These are phyloP conservation scores for Leptinotarsa juncta DNA, from an alignment of 2,888 invertebrate genomes.

Conservation along the genomic window DNA sequence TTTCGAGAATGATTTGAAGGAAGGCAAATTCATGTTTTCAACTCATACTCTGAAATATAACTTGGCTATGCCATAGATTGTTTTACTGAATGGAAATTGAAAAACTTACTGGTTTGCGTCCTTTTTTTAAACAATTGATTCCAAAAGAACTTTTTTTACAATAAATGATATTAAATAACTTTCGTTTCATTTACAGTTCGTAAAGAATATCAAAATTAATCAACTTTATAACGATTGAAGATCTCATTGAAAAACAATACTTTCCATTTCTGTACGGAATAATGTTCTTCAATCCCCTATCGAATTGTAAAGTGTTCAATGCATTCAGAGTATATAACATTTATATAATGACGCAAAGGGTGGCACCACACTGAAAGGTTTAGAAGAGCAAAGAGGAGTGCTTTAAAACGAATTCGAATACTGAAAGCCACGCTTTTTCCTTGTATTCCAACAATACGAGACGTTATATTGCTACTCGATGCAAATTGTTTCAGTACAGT, in stretches of 20 bases:
- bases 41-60: too few relatives aligned
- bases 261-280: neutral
- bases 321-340: slow-evolving; percentile 54
- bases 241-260: neutral
- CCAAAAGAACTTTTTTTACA: too few relatives aligned
- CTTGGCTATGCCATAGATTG: too few relatives aligned
- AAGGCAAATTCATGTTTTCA: too few relatives aligned
- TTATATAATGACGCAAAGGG: slow-evolving; percentile 60
- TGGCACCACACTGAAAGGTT: slow-evolving; percentile 55
- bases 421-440: slow-evolving; percentile 63
- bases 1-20: too few relatives aligned
- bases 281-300: slow-evolving; percentile 19
- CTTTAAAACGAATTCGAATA: slow-evolving; percentile 59
- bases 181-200: too few relatives aligned
- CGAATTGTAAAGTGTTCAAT: slow-evolving; percentile 35
- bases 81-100: too few relatives aligned
- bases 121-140: too few relatives aligned
- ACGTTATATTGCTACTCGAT: slow-evolving; percentile 58
- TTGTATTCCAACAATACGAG: slow-evolving; percentile 59
- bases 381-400: slow-evolving; percentile 52
- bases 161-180: too few relatives aligned
- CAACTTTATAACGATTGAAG: neutral
- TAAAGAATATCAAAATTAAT: neutral
- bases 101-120: too few relatives aligned
- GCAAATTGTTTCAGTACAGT: slow-evolving; percentile 58